These are phyloP conservation scores for Peribatodes rhomboidaria DNA, from an alignment of 2,888 invertebrate genomes.

Conservation along the genomic window DNA sequence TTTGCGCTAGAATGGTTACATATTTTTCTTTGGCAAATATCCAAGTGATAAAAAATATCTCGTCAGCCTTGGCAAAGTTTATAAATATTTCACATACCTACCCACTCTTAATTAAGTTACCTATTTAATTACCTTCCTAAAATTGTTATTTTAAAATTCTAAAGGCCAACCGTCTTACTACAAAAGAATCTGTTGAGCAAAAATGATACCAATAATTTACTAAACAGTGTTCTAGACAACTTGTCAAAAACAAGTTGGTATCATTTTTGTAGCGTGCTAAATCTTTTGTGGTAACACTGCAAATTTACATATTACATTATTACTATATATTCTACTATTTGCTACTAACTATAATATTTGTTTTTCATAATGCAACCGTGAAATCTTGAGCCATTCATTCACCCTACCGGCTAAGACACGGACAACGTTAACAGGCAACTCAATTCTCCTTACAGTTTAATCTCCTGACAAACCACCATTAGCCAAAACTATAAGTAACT, in stretches of 20 bases:
- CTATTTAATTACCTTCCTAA: conserved; percentile 22
- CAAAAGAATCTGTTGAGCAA: background rate
- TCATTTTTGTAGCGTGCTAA: too few relatives aligned
- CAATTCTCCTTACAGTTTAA: conserved; percentile 32
- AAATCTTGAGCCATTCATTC: conserved; percentile 38
- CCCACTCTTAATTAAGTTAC: conserved; percentile 13
- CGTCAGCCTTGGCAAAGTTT: conserved; percentile 25
- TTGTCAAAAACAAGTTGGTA: too few relatives aligned
- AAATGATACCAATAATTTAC: too few relatives aligned
- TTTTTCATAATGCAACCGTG: conserved; percentile 4
- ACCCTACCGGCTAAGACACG: conserved; percentile 39
- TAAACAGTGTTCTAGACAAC: too few relatives aligned
- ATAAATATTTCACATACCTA: conserved; percentile 21
- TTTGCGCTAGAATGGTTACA: too few relatives aligned
- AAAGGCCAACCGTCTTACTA: conserved; percentile 18
- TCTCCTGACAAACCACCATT: conserved; percentile 54
- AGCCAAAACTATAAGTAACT: conserved; percentile 35
- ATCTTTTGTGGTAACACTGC: too few relatives aligned
- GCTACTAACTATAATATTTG: background rate
- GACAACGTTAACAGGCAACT: conserved; percentile 12
- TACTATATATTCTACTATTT: too few relatives aligned
- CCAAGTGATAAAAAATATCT: conserved; percentile 14
- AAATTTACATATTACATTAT: too few relatives aligned
- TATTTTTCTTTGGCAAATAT: background rate
- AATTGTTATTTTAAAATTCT: conserved; percentile 18